These are phyloP conservation scores for Eupithecia tripunctaria DNA, from an alignment of 2,888 invertebrate species.

Conservation along the genomic window DNA sequence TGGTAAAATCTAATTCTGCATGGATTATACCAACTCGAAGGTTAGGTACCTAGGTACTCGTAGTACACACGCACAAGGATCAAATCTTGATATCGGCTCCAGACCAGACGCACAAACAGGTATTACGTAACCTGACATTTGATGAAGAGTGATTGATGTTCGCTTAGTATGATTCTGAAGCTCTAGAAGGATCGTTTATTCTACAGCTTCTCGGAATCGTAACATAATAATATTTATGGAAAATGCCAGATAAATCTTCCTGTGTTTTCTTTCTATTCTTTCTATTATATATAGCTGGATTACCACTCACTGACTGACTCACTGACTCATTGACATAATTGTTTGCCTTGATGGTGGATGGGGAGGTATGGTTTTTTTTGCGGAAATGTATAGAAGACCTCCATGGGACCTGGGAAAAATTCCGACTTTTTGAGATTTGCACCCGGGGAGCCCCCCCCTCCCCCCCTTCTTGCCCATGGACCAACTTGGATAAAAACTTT, in stretches of 20 bases:
- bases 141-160: constrained; percentile 31
- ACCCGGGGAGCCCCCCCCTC: too few relatives aligned
- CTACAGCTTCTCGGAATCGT: not conserved
- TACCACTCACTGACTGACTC: too few relatives aligned
- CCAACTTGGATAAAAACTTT: too few relatives aligned
- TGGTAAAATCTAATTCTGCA: not conserved
- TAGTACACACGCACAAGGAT: not conserved
- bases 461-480: too few relatives aligned
- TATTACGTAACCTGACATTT: constrained; percentile 33
- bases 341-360: too few relatives aligned
- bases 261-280: not conserved
- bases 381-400: too few relatives aligned
- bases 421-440: too few relatives aligned
- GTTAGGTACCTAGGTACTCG: not conserved
- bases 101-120: constrained; percentile 37
- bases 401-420: too few relatives aligned
- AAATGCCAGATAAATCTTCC: not conserved
- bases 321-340: too few relatives aligned
- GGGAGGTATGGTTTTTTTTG: too few relatives aligned
- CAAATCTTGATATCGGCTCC: constrained; percentile 33
- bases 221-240: not conserved
- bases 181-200: constrained; percentile 10
- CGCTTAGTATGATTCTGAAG: constrained; percentile 8
- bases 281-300: too few relatives aligned
- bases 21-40: not conserved